phyloP scores from a whole-genome alignment of 2,113 vertebrate species.

The Peromyscus californicus region DNA sequence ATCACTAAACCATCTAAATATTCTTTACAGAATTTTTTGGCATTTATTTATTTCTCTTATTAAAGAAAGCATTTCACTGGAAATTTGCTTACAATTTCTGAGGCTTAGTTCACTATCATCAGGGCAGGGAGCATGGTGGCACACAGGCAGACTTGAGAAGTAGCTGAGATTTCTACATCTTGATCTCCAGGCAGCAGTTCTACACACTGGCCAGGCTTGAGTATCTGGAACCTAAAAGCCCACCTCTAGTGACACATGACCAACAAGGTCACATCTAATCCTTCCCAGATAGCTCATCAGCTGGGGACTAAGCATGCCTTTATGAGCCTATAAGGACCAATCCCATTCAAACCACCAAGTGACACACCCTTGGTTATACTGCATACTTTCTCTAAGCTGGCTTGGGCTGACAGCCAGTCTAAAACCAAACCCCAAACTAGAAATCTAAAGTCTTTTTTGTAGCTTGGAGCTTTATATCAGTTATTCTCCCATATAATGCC shows the following conservation, averaged over 20 bases:
- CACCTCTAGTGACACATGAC: background rate
- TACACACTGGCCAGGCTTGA: background rate
- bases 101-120: background rate
- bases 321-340: background rate
- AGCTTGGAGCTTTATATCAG: background rate
- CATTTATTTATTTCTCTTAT: background rate
- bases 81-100: too few relatives aligned
- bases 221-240: background rate
- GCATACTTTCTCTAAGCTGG: background rate
- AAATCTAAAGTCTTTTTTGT: background rate
- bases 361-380: background rate
- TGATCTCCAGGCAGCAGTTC: background rate
- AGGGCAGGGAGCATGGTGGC: background rate
- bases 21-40: background rate
- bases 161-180: background rate
- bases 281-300: background rate
- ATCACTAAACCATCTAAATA: background rate
- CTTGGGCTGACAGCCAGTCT: background rate
- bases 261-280: background rate
- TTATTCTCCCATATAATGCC: too few relatives aligned
- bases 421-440: background rate
- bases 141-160: background rate
- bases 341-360: background rate
- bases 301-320: background rate
- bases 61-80: too few relatives aligned